A percentile compares a stretch with the other conserved stretches of the same genome.
Evolutionary conservation across 1,140 invertebrate genomes (phyloP).

Genomic region (Drosophila mayri): DNA sequence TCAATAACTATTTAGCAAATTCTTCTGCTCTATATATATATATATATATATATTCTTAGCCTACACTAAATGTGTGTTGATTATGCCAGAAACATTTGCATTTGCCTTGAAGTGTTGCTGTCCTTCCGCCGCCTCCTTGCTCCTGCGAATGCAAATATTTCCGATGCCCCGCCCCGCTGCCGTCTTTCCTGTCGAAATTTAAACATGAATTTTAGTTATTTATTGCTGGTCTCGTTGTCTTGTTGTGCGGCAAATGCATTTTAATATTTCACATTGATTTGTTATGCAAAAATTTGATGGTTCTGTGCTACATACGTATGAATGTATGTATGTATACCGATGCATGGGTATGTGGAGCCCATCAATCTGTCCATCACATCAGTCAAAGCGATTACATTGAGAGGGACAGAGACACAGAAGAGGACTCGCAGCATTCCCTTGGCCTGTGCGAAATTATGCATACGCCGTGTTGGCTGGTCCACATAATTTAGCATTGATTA

Average conservation of each 20-base stretch:
- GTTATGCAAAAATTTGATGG: constrained; percentile 79
- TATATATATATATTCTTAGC: not conserved
- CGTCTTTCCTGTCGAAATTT: constrained; percentile 55
- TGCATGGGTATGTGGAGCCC: constrained; percentile 25
- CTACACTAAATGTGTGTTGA: constrained; percentile 26
- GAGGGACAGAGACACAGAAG: constrained; percentile 6
- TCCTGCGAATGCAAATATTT: constrained; percentile 65
- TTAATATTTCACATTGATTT: constrained; percentile 81
- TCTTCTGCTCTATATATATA: not conserved
- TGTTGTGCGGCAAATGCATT: constrained; percentile 74
- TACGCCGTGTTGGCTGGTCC: constrained; percentile 68
- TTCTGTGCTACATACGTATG: constrained; percentile 4
- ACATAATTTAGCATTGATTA: constrained; percentile 82
- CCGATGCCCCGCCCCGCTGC: constrained; percentile 10
- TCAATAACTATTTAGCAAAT: not conserved
- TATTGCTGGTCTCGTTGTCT: constrained; percentile 67
- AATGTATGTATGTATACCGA: constrained; percentile 2
- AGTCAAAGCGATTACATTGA: constrained; percentile 73
- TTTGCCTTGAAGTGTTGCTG: constrained; percentile 55
- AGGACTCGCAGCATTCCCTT: constrained; percentile 12
- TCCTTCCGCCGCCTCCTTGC: constrained; percentile 25
- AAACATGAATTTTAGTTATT: constrained; percentile 80
- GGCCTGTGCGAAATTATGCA: constrained; percentile 66
- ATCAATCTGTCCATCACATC: constrained; percentile 56
- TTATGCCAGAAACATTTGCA: constrained; percentile 62